These are phyloP conservation scores for Philereme transversata DNA, from an alignment of 2,888 invertebrate species.

Conservation along the genomic window DNA sequence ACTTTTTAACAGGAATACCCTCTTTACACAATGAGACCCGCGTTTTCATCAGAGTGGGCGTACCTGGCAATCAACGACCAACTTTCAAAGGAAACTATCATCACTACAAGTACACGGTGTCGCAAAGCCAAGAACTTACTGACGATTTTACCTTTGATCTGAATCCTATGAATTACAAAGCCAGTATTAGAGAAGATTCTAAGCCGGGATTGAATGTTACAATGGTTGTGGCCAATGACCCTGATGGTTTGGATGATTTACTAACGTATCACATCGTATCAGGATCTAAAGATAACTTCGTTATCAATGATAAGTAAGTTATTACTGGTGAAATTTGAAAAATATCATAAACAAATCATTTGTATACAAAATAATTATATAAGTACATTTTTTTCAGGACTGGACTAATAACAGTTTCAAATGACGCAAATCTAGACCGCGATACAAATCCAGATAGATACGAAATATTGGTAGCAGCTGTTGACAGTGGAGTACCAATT, in stretches of 20 bases:
- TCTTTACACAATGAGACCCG: constrained; percentile 86
- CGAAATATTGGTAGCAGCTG: constrained; percentile 88
- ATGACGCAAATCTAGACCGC: constrained; percentile 88
- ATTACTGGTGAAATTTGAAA: not conserved
- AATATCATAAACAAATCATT: no score
- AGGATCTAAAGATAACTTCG: constrained; percentile 91
- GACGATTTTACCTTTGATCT: constrained; percentile 79
- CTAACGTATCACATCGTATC: constrained; percentile 88
- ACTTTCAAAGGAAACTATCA: constrained; percentile 90
- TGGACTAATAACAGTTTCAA: constrained; percentile 88
- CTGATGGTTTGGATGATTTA: constrained; percentile 89
- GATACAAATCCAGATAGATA: constrained; percentile 87
- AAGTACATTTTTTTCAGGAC: constrained; percentile 69
- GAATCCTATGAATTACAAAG: constrained; percentile 88
- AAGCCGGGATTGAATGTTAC: constrained; percentile 87
- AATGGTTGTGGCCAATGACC: constrained; percentile 89
- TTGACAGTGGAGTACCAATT: constrained; percentile 89
- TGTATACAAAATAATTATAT: not conserved
- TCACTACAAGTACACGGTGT: constrained; percentile 74
- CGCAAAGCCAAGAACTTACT: constrained; percentile 58
- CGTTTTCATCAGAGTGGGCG: constrained; percentile 89
- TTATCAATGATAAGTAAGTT: constrained; percentile 87
- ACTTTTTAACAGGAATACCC: constrained; percentile 77
- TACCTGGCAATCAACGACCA: constrained; percentile 91
- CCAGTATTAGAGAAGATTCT: constrained; percentile 88